These are phyloP conservation scores for Leptarthrus brevirostris DNA, from an alignment of 2,888 invertebrate species.

Conservation along the genomic window DNA sequence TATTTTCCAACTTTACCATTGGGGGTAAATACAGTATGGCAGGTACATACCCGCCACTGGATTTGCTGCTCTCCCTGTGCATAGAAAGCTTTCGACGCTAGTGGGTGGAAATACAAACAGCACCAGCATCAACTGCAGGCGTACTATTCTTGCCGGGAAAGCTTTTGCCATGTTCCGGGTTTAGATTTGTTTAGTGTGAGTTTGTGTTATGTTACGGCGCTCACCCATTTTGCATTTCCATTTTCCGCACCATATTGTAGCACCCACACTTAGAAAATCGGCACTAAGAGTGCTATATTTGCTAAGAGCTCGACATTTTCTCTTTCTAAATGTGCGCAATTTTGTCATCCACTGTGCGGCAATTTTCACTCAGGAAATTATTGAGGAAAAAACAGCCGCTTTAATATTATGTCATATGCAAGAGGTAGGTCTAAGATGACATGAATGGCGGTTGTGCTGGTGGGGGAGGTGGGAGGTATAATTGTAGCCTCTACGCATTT, in stretches of 20 bases:
- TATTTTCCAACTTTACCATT: constrained; percentile 19
- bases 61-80: not conserved
- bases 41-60: constrained; percentile 36
- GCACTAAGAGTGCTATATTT: not conserved
- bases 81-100: not conserved
- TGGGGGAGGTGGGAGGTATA: not conserved
- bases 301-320: not conserved
- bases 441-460: not conserved
- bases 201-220: constrained; percentile 1
- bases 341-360: constrained; percentile 8
- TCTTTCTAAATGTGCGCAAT: not conserved
- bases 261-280: too few relatives aligned
- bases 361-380: constrained; percentile 32
- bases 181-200: not conserved
- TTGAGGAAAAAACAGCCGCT: constrained; percentile 12
- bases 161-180: constrained; percentile 40
- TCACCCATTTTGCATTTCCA: not conserved
- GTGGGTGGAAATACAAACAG: constrained; percentile 19
- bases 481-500: not conserved
- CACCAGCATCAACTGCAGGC: constrained; percentile 6
- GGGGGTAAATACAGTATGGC: not conserved
- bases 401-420: constrained; percentile 42
- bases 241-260: not conserved
- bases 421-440: not conserved
- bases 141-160: constrained; percentile 7